A percentile compares a stretch with the other conserved stretches of the same genome.
Evolutionary conservation across 2,113 vertebrate genomes (phyloP).

Genomic region (Thamnophis sirtalis): DNA sequence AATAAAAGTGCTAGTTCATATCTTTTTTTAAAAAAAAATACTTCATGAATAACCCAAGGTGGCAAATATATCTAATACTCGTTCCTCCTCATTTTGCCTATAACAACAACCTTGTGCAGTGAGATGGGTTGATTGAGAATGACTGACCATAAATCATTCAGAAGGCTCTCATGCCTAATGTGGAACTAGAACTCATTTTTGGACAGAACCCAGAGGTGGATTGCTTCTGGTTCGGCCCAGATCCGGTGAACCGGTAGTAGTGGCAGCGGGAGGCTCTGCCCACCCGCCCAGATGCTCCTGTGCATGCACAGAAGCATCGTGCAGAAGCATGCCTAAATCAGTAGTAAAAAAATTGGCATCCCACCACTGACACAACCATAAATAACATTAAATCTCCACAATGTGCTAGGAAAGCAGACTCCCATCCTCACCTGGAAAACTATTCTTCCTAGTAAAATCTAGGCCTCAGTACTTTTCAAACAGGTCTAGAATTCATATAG

Average conservation of each 20-base stretch:
- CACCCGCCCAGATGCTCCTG: too few relatives aligned
- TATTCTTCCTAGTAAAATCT: background rate
- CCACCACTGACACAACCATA: too few relatives aligned
- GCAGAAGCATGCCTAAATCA: too few relatives aligned
- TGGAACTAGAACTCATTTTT: background rate
- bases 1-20: background rate
- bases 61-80: background rate
- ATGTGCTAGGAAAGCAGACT: background rate
- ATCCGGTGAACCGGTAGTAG: too few relatives aligned
- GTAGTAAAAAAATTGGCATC: too few relatives aligned
- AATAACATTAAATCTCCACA: background rate
- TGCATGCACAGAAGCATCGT: too few relatives aligned
- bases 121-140: background rate
- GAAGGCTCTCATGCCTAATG: background rate
- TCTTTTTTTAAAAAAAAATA: background rate
- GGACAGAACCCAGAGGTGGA: too few relatives aligned
- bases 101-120: background rate
- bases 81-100: background rate
- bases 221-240: too few relatives aligned
- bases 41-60: background rate
- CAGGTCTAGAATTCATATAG: background rate
- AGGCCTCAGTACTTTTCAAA: background rate
- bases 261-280: too few relatives aligned
- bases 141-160: background rate
- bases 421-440: background rate